phyloP scores from a whole-genome alignment of 2,797 vertebrate genomes.

The Coluber constrictor region DNA sequence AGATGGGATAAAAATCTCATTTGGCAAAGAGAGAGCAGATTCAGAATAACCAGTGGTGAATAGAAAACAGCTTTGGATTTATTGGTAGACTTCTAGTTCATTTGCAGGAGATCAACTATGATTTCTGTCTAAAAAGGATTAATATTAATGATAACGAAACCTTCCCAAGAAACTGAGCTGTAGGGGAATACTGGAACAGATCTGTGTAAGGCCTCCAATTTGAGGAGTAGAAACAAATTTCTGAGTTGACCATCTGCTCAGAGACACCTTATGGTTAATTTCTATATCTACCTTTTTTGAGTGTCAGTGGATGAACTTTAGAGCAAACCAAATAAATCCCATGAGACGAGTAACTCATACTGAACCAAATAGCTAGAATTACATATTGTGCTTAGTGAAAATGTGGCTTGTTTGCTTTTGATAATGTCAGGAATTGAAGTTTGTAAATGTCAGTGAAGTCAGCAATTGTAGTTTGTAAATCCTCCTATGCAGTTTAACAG shows the following conservation, averaged over 20 bases:
- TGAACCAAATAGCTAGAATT: background rate
- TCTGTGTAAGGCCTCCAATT: background rate
- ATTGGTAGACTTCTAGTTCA: background rate
- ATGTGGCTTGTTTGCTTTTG: background rate
- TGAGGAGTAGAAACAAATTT: background rate
- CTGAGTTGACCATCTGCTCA: background rate
- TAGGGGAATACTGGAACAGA: background rate
- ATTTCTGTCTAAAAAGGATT: background rate
- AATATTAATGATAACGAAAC: background rate
- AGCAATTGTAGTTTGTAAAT: background rate
- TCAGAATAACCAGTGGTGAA: background rate
- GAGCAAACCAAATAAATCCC: background rate
- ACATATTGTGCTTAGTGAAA: background rate
- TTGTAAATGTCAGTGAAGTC: background rate
- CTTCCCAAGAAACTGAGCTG: background rate
- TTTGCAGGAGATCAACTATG: background rate
- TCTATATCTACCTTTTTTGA: background rate
- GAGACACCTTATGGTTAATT: background rate
- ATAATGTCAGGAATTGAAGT: background rate
- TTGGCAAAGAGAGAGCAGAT: background rate
- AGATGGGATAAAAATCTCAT: background rate
- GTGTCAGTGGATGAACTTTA: background rate
- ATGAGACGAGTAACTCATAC: background rate
- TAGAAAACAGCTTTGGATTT: background rate
- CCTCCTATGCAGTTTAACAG: background rate